Evolutionary conservation across 1,140 invertebrate species (phyloP), one percentile per base, ranked within the genome.

Genomic region (Chrysopa pallens): DNA sequence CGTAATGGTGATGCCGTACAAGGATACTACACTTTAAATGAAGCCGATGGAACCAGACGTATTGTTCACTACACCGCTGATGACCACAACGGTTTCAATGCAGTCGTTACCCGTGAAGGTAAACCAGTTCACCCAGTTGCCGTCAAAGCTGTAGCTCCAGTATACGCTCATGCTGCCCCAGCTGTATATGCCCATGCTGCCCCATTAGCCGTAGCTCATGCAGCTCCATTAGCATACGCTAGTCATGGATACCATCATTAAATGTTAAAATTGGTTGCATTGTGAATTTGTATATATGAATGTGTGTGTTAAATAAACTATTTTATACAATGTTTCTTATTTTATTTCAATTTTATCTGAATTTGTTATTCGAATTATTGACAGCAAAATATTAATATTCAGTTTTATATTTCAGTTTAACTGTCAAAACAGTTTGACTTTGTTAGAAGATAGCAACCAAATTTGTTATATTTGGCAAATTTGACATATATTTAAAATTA

Each of bases 1-100:
- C 55, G 66, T n/a, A 62, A 68, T 45, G 66, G 67, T 9, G 65
- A 67, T 47, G 61, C 63, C 31, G 63, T 68, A 2, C 64, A 62
- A 54, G 67, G 67, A 13, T 56, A 57, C 17, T 70, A 68, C 53
- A 59, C 57, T 12, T 52, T 69, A 23, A 46, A 50, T 14, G 54
- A 57, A 42, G 48, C 55, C 6, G 57, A 48, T 39, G 47, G 47
- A 36, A 48, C 44, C 13, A 35, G 43, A 6, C 39, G 56, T 1
- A 56, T 49, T 39, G 57, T 58, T 37, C 50, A 55, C 35, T 60
- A 63, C 54, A 55, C 58, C 40, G 59, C 61, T 29, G 60, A 63
- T 42, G 46, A 53, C 33, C 47, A 57, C 36, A 57, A 61, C 42
- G 61, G 61, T 23, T 63, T 61, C 57, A 55, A 59, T 33, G 58